A percentile compares a stretch with the other conserved stretches of the same genome.
Conservation (phyloP, 2,797 vertebrate species). For the Fundulus diaphanus region DNA sequence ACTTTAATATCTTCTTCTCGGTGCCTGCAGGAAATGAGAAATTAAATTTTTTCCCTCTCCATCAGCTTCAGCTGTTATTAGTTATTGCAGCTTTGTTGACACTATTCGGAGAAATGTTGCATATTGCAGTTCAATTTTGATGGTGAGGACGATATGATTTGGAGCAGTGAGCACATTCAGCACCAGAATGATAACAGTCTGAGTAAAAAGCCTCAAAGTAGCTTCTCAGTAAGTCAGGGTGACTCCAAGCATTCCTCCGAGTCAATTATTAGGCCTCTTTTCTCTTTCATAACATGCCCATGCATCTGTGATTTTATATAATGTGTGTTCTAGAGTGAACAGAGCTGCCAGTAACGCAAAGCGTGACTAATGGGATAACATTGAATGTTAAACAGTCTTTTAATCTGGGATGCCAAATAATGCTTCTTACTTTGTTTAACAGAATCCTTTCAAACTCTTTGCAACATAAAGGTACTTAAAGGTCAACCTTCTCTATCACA, state of each 20-base stretch:
- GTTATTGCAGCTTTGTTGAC: slow-evolving; percentile 42
- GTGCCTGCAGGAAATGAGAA: slow-evolving; percentile 53
- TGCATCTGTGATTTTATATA: slow-evolving; percentile 21
- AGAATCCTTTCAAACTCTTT: neutral
- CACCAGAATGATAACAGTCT: slow-evolving; percentile 55
- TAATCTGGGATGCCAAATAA: neutral
- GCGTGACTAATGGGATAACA: neutral
- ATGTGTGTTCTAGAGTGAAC: slow-evolving; percentile 24
- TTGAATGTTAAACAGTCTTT: slow-evolving; percentile 1
- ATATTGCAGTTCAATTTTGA: slow-evolving; percentile 55
- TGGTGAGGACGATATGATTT: slow-evolving; percentile 60
- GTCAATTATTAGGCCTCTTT: slow-evolving; percentile 17
- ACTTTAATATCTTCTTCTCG: slow-evolving; percentile 43
- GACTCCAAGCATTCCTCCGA: slow-evolving; percentile 32
- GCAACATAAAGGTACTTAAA: neutral
- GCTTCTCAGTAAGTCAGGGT: slow-evolving; percentile 47
- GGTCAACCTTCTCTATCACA: neutral
- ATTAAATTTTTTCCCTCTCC: neutral
- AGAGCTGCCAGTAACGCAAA: slow-evolving; percentile 1
- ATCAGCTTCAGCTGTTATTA: slow-evolving; percentile 22
- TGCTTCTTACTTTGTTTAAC: neutral
- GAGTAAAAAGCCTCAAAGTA: slow-evolving; percentile 40
- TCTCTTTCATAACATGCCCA: slow-evolving; percentile 9
- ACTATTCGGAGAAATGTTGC: slow-evolving; percentile 37
- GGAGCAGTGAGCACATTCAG: slow-evolving; percentile 31